Evolutionary conservation across 92 coral and sea anemone species (phyloP).

Genomic region (Montipora capitata): DNA sequence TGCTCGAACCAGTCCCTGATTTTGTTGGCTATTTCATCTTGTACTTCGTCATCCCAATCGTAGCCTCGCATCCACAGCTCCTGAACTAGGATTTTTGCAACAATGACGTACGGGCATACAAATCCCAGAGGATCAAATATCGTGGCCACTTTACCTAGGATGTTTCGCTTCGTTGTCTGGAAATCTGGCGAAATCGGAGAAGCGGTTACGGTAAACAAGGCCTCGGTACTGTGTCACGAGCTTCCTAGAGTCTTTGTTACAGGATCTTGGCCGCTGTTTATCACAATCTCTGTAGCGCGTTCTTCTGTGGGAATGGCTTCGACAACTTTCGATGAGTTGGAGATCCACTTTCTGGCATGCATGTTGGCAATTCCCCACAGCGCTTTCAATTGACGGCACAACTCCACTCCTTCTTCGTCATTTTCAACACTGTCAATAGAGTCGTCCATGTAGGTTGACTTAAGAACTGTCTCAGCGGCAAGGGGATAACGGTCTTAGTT

Average conservation of each 20-base stretch:
- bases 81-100: constrained; percentile 70
- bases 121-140: constrained; percentile 69
- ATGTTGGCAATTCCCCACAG: constrained; percentile 63
- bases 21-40: constrained; percentile 44
- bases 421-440: constrained; percentile 32
- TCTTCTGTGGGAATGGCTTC: constrained; percentile 41
- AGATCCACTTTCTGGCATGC: constrained; percentile 73
- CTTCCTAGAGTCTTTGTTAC: constrained; percentile 44
- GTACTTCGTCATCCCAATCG: constrained; percentile 70
- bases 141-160: constrained; percentile 63
- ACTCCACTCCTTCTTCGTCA: constrained; percentile 57
- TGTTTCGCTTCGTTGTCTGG: constrained; percentile 62
- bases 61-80: constrained; percentile 67
- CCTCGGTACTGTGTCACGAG: constrained; percentile 62
- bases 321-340: constrained; percentile 56
- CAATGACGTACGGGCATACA: constrained; percentile 39
- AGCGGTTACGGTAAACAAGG: constrained; percentile 24
- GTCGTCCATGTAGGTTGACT: constrained; percentile 37
- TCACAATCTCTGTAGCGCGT: constrained; percentile 37
- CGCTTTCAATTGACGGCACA: constrained; percentile 53
- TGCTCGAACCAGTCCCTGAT: constrained; percentile 59
- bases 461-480: constrained; percentile 74
- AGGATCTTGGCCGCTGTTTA: constrained; percentile 8
- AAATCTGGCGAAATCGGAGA: constrained; percentile 9
- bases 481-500: constrained; percentile 50